Base-by-base conservation (phyloP, 2,113 vertebrate genomes). In the Megaptera novaeangliae region DNA sequence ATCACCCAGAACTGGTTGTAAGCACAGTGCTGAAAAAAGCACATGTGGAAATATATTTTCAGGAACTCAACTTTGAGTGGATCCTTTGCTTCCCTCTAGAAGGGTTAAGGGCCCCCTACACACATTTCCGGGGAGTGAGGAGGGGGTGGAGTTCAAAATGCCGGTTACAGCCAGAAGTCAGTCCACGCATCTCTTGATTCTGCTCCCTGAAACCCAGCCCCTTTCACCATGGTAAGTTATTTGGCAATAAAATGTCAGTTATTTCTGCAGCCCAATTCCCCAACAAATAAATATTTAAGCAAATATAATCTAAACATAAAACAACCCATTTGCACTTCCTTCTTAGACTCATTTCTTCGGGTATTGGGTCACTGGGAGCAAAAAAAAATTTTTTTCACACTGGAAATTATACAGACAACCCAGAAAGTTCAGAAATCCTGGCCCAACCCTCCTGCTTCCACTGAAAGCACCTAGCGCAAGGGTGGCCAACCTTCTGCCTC, bases 221-320 rank as follows among this genome's bases (percentile, higher is more conserved):
- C 78, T 82, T 94, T 94, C 49, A 78, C 80, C 66, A 27, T 69
- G 91, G 94, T 88, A 83, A 90, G 29, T 55, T 97, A 98, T 99
- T 98, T 98, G 98, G 98, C 97, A 98, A 97, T 61, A 94, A 91
- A 97, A 46, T 98, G 97, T 98, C 97, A 95, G n/a, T 87, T 69
- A 97, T 96, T 96, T 98, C 85, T 97, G 93, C 64, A 46, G 23
- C 77, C 78, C 78, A 80, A 95, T 97, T 97, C 97, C 80, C 7
- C 93, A 97, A 98, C 97, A 98, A 99, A 99, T 99, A 99, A 99
- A 99, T 99, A 99, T 97, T 98, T 98, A 98, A 29, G n/a, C 97
- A 92, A 99, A 98, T 97, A 98, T 94, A 98, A 97, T 91, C 95
- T 98, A 98, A 98, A 97, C 98, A 98, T 94, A 99, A 98, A 99